These are phyloP conservation scores for Lepidochrysops patricia DNA, from an alignment of 2,888 invertebrate species.

Conservation along the genomic window DNA sequence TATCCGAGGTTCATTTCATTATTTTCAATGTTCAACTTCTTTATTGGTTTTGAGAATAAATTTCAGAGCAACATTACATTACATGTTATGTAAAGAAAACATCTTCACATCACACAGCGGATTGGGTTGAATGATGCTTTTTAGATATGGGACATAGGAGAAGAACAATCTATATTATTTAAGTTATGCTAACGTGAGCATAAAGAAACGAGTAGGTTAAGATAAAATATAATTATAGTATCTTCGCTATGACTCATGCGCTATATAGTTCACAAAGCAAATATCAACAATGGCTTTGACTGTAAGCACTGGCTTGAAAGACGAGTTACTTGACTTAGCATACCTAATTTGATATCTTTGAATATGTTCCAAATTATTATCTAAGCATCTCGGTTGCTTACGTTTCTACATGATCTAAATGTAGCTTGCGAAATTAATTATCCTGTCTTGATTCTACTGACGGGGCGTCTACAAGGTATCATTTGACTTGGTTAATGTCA, in stretches of 20 bases:
- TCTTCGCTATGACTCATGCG: no score
- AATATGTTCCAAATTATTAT: conserved; percentile 12
- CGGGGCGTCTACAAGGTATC: not conserved
- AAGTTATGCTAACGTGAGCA: no score
- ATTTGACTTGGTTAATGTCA: not conserved
- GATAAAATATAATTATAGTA: no score
- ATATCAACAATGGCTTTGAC: conserved; percentile 29
- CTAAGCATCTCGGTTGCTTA: not conserved
- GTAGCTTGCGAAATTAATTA: not conserved
- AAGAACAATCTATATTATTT: no score
- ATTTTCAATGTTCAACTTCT: no score
- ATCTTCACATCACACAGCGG: no score
- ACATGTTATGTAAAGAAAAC: no score
- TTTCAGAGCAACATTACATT: no score
- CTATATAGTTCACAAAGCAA: conserved; percentile 22
- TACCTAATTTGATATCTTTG: conserved; percentile 26
- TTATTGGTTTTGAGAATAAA: no score
- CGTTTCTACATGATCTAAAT: not conserved
- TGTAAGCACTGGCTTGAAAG: conserved; percentile 23
- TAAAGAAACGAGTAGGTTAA: no score
- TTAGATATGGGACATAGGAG: no score
- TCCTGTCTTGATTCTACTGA: not conserved
- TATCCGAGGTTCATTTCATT: not conserved
- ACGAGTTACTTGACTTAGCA: conserved; percentile 25
- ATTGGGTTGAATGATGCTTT: no score